These are phyloP conservation scores for Cyanistes caeruleus DNA, from an alignment of 2,113 vertebrate genomes.

Conservation along the genomic window DNA sequence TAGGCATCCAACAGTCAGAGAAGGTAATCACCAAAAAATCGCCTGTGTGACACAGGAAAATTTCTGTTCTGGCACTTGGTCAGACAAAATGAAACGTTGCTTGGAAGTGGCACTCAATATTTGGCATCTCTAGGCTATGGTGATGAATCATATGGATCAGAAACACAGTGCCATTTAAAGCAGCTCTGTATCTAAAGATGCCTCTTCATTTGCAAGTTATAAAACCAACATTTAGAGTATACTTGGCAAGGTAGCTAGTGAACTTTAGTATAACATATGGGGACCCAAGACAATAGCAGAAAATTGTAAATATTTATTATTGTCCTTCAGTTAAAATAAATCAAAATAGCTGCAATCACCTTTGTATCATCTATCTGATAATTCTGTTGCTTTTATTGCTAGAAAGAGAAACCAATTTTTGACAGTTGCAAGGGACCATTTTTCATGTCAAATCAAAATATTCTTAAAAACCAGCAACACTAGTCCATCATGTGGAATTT, in stretches of 20 bases:
- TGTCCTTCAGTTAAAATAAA: not conserved
- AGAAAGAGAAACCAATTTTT: not conserved
- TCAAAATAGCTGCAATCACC: not conserved
- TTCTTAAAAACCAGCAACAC: not conserved
- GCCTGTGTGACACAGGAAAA: not conserved
- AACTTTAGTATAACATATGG: not conserved
- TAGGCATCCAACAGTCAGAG: not conserved
- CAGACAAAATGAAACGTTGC: not conserved
- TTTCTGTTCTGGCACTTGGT: not conserved
- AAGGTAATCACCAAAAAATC: not conserved
- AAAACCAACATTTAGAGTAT: not conserved
- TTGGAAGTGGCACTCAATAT: not conserved
- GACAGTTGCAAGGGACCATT: not conserved
- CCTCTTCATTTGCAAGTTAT: not conserved
- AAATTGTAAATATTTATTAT: slow-evolving; percentile 3
- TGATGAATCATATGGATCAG: not conserved
- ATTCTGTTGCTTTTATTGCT: not conserved
- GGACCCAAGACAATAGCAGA: not conserved
- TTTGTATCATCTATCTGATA: not conserved
- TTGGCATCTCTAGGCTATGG: not conserved
- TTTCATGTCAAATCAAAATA: not conserved
- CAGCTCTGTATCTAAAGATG: not conserved
- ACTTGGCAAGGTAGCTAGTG: not conserved
- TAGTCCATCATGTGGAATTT: not conserved
- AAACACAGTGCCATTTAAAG: not conserved